Percentiles rank a stretch among this genome's conserved stretches.
Evolutionary conservation across 2,113 vertebrate species (phyloP).

Genomic region (Puma concolor): DNA sequence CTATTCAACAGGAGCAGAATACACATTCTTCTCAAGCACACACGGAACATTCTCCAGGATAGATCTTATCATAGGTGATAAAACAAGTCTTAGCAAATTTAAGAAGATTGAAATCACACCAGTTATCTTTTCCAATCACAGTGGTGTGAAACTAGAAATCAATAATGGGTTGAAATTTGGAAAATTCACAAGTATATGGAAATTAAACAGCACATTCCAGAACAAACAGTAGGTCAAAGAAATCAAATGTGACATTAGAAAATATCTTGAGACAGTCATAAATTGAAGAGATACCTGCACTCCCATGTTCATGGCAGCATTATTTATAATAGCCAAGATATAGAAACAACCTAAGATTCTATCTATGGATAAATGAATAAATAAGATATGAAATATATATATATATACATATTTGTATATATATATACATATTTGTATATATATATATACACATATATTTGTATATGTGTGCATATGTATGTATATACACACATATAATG

Average conservation of each 20-base stretch:
- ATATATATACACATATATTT: neutral
- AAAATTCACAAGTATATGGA: neutral
- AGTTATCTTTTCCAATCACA: neutral
- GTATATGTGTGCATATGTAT: neutral
- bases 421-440: neutral
- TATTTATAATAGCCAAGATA: slow-evolving; percentile 9
- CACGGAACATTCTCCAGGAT: neutral
- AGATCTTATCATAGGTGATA: neutral
- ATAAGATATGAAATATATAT: neutral
- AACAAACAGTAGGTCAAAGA: neutral
- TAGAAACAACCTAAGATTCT: neutral
- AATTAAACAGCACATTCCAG: neutral
- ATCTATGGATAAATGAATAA: neutral
- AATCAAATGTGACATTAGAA: neutral
- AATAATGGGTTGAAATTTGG: neutral
- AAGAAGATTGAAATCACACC: neutral
- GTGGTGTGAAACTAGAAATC: neutral
- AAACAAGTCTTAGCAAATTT: neutral
- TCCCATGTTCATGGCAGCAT: neutral
- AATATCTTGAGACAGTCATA: neutral
- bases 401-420: neutral
- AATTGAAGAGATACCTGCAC: neutral
- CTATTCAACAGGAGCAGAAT: neutral
- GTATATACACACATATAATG: too few species aligned
- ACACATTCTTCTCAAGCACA: neutral